A percentile compares a stretch with the other conserved stretches of the same genome.
phyloP scores from a whole-genome alignment of 2,113 vertebrate species.

The Phocoena sinus region DNA sequence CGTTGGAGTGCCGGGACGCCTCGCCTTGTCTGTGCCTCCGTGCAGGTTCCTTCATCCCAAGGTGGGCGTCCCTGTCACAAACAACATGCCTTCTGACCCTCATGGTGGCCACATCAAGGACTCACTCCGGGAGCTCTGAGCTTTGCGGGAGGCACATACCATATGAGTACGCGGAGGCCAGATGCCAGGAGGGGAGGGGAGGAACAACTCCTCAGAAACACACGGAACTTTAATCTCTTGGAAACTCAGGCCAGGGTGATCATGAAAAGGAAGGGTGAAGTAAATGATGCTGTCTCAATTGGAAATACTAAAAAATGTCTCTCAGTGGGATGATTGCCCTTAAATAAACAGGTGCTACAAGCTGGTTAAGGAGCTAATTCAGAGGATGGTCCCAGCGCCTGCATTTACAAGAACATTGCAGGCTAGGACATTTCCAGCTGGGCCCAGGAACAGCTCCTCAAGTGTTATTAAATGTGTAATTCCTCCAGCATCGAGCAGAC shows the following conservation, averaged over 20 bases:
- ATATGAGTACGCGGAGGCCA: not conserved
- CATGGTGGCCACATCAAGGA: accelerated
- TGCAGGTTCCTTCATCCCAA: too few relatives aligned
- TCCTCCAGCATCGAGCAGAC: not conserved
- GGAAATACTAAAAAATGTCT: not conserved
- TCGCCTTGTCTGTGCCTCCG: not conserved
- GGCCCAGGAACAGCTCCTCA: not conserved
- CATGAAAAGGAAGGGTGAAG: not conserved
- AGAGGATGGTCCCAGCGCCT: not conserved
- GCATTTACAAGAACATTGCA: not conserved
- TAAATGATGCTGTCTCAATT: not conserved
- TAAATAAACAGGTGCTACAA: not conserved
- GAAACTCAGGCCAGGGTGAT: not conserved
- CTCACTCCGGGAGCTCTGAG: not conserved
- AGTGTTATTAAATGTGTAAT: accelerated
- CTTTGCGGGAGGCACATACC: not conserved
- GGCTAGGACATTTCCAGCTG: not conserved
- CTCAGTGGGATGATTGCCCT: not conserved
- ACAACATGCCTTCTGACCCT: not conserved
- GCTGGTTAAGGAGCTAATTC: not conserved
- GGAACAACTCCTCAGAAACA: not conserved
- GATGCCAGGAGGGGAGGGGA: not conserved
- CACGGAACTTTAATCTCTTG: not conserved
- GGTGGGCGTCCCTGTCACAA: not conserved
- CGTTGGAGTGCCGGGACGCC: not conserved